phyloP scores from a whole-genome alignment of 2,797 vertebrate genomes.

The Pseudochromis fuscus region DNA sequence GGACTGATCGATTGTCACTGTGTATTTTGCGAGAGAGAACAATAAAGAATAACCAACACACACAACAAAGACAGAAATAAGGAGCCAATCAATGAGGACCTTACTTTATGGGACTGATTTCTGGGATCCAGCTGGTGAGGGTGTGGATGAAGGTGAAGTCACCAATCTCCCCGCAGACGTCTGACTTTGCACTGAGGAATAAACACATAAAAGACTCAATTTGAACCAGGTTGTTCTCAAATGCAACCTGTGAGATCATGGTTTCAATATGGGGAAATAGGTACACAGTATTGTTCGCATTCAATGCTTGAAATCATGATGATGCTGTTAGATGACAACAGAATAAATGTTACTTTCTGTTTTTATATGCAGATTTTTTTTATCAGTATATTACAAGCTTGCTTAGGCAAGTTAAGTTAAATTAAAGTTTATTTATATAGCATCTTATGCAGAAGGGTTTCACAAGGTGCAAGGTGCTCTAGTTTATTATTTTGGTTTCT shows the following conservation, averaged over 20 bases:
- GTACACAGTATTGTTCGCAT: not conserved
- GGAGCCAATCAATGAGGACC: constrained; percentile 42
- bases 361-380: not conserved
- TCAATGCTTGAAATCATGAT: not conserved
- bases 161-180: constrained; percentile 84
- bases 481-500: too few species aligned
- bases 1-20: not conserved
- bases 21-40: not conserved
- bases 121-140: constrained; percentile 94
- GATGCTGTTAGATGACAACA: constrained; percentile 16
- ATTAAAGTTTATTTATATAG: too few species aligned
- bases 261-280: constrained; percentile 3
- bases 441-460: too few species aligned
- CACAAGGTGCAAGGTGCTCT: too few species aligned
- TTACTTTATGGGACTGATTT: constrained; percentile 90
- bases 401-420: not conserved
- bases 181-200: constrained; percentile 78
- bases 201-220: constrained; percentile 13
- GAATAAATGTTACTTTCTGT: constrained; percentile 2
- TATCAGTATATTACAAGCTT: not conserved
- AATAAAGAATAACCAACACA: not conserved
- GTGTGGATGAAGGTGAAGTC: constrained; percentile 91
- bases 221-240: constrained; percentile 2
- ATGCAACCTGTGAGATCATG: not conserved
- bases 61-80: not conserved